Evolutionary conservation across 2,797 vertebrate genomes (phyloP).

Genomic region (Gymnoscopelus microlampas): DNA sequence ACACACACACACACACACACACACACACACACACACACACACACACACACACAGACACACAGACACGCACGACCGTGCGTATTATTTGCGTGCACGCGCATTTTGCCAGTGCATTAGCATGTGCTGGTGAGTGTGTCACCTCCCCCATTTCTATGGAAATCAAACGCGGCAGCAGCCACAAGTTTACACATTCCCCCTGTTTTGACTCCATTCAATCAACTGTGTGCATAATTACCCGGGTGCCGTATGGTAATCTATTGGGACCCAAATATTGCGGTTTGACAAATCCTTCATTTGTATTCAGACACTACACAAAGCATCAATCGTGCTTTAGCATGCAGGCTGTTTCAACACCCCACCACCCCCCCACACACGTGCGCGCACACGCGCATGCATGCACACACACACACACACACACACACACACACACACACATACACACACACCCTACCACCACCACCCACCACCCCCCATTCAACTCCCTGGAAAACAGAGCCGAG

Average conservation of each 20-base stretch:
- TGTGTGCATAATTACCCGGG: conserved; percentile 84
- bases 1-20: no score
- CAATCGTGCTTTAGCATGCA: conserved; percentile 81
- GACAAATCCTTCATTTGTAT: conserved; percentile 88
- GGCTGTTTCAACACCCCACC: conserved; percentile 54
- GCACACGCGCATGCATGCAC: conserved; percentile 22
- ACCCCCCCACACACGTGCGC: conserved; percentile 21
- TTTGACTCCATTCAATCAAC: conserved; percentile 85
- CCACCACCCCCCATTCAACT: conserved; percentile 52
- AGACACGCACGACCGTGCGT: background rate
- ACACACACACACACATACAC: background rate
- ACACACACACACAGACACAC: no score
- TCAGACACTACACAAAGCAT: conserved; percentile 85
- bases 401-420: background rate
- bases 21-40: no score
- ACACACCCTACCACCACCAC: background rate
- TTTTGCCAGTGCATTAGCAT: conserved; percentile 51
- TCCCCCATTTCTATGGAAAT: conserved; percentile 80
- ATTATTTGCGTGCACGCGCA: conserved; percentile 27
- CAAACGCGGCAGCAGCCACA: conserved; percentile 74
- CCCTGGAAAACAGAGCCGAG: conserved; percentile 74
- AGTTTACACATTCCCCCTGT: conserved; percentile 82
- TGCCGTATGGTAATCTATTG: conserved; percentile 83
- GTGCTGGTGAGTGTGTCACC: conserved; percentile 55
- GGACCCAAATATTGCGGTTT: conserved; percentile 86